Base-by-base conservation (phyloP, 2,888 invertebrate genomes). In the Apodemia zela region DNA sequence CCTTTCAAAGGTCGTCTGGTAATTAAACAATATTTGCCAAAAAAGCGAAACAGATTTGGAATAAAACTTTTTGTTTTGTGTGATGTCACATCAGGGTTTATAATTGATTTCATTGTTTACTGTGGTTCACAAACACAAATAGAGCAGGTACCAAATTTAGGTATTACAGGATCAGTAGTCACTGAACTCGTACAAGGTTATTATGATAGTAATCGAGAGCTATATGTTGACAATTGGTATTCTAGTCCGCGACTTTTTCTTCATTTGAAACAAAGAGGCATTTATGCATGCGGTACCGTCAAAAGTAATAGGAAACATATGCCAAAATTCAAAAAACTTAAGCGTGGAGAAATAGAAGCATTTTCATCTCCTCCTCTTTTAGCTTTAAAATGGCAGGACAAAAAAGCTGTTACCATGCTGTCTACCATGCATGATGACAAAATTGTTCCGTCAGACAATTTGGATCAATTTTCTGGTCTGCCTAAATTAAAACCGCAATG, bases 151-250 rank as follows among this genome's bases (percentile, higher is more conserved):
- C 47, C 61, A 57, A 65, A 68, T 69, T 68, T 70, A 54, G 69
- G 69, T 38, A 3, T 70, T 60, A 59, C 61, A 58, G 69, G 71
- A 61, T 68, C 69, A 63, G 69, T 69, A 57, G 72, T 70, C 33
- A 42, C 42, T n/a, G 66, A 66, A 64, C 68, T 69, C 47, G 59
- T 72, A 11, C 68, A 70, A 68, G 69, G 66, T 54, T 72, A 65
- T 57, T 68, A 63, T 67, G 61, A 57, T 65, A 66, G 63, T 51
- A 71, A 72, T 62, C 65, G 71, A 35, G 60, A 62, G 15, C 64
- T 73, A 33, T 71, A 71, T 63, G 63, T 68, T n/a, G 71, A 73
- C 61, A 72, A 70, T 58, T 72, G 72, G 71, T 72, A 71, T 67
- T 63, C 68, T 29, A 72, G 71, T 67, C 70, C 71, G 49, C 57